Percentiles rank a stretch among this genome's conserved stretches.
Evolutionary conservation across 2,113 vertebrate genomes (phyloP).

Genomic region (Neolamprologus tretocephalus): DNA sequence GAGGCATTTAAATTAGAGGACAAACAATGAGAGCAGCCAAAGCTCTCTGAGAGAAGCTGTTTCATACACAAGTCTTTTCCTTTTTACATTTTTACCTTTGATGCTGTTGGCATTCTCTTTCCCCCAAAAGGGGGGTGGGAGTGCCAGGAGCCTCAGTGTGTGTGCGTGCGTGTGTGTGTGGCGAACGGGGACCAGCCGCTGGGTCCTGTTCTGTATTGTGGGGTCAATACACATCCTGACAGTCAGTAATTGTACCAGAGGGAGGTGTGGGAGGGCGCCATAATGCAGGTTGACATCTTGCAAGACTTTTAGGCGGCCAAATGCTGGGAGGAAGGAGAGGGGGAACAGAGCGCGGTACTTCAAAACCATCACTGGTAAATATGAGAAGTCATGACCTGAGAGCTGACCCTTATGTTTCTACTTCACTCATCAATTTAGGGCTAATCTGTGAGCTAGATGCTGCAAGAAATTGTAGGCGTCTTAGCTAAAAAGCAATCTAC

Average conservation of each 20-base stretch:
- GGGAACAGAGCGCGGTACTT: not conserved
- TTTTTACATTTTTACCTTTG: slow-evolving; percentile 15
- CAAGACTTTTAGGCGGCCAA: slow-evolving; percentile 33
- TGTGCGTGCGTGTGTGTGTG: not conserved
- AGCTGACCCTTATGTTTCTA: slow-evolving; percentile 2
- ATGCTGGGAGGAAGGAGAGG: not conserved
- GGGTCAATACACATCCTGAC: slow-evolving; percentile 47
- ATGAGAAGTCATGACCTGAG: not conserved
- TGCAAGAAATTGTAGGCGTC: rapidly evolving
- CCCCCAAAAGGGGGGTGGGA: not conserved
- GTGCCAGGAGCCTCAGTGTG: not conserved
- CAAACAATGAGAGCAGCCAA: slow-evolving; percentile 11
- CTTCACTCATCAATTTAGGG: not conserved
- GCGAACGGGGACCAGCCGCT: not conserved
- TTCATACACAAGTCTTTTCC: not conserved
- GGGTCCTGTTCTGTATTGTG: slow-evolving; percentile 9
- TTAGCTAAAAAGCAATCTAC: not conserved
- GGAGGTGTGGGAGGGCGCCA: slow-evolving; percentile 29
- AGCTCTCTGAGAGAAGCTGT: slow-evolving; percentile 1
- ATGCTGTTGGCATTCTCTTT: not conserved
- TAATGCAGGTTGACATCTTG: slow-evolving; percentile 52
- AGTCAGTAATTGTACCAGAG: slow-evolving; percentile 57
- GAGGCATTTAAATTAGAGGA: not conserved
- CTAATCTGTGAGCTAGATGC: not conserved
- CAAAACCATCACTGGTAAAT: not conserved